A percentile compares a stretch with the other conserved stretches of the same genome.
Evolutionary conservation across 2,888 invertebrate species (phyloP).

Genomic region (Tethea ocularis): DNA sequence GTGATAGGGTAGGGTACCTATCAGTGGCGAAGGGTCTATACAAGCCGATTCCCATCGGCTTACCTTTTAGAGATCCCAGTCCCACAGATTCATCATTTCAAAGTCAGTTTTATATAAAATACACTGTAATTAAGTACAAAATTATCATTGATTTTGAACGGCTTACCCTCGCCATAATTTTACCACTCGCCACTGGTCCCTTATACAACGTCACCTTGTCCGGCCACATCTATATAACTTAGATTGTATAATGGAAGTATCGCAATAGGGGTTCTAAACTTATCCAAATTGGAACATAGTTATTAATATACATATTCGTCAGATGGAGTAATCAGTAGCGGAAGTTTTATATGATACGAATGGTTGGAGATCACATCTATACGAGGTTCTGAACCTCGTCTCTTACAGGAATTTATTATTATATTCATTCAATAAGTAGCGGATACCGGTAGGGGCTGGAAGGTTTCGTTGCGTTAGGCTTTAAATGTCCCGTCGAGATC

Average conservation of each 20-base stretch:
- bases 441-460: conserved; percentile 28
- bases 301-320: conserved; percentile 52
- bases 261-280: conserved; percentile 63
- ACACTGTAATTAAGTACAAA: no score
- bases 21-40: no score
- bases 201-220: conserved; percentile 64
- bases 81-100: no score
- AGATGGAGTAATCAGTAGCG: conserved; percentile 58
- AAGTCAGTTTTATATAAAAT: no score
- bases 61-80: no score
- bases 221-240: conserved; percentile 70
- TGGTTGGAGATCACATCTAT: conserved; percentile 59
- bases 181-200: no score
- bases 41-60: no score
- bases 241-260: conserved; percentile 60
- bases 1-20: conserved; percentile 71
- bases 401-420: conserved; percentile 66
- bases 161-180: no score
- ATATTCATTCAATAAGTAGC: conserved; percentile 51
- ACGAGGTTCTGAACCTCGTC: conserved; percentile 66
- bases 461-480: conserved; percentile 55
- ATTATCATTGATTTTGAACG: no score
- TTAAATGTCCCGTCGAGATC: conserved; percentile 64
- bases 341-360: conserved; percentile 67
- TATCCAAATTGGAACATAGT: conserved; percentile 56